Evolutionary conservation across 2,113 vertebrate genomes (phyloP), one percentile per base, ranked within the genome.

Genomic region (Galbula dea): DNA sequence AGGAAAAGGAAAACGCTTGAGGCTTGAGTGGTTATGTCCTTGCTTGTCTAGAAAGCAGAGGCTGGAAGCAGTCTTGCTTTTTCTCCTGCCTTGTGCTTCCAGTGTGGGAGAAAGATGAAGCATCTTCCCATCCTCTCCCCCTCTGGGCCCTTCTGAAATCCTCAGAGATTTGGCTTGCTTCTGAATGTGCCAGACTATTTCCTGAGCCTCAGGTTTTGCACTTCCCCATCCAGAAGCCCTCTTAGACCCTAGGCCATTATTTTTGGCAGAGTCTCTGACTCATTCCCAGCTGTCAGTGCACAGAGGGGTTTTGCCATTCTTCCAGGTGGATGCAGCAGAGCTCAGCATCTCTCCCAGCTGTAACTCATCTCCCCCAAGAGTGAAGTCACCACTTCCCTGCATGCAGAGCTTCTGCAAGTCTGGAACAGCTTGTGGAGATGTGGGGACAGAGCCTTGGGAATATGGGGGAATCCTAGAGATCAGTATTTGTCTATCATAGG

Each of bases 401-500:
- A 0, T 1, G 10, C 5, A 12, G 32, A 54, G 43, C 32, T 48
- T 12, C 14, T 30, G 57, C 2, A 7, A 21, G 21, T 43, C n/a
- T 9, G 1, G 11, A 16, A 6, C 2, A 5, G 9, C 0, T 1
- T 0, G 1, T 6, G 5, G 46, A 46, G 52, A 27, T 5, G 1
- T 2, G 1, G 41, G 23, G 8, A 6, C 30, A 78, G 26, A 82
- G 52, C 66, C 20, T 39, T 72, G 62, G 41, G 39, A 46, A 82
- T 32, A 6, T 4, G 3, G 5, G 14, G 27, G 14, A 54, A 41
- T 15, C 24, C 37, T 21, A 23, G n/a, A 61, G 48, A 49, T 32
- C 78, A 22, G 19, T 59, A 24, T 23, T 52, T 3, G 0, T 3
- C 65, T 80, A 16, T 14, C 57, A 26, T 10, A 34, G 58, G 46